phyloP scores from a whole-genome alignment of 37 sponge, comb jelly and placozoan species.

The Aplysina aerophoba region DNA sequence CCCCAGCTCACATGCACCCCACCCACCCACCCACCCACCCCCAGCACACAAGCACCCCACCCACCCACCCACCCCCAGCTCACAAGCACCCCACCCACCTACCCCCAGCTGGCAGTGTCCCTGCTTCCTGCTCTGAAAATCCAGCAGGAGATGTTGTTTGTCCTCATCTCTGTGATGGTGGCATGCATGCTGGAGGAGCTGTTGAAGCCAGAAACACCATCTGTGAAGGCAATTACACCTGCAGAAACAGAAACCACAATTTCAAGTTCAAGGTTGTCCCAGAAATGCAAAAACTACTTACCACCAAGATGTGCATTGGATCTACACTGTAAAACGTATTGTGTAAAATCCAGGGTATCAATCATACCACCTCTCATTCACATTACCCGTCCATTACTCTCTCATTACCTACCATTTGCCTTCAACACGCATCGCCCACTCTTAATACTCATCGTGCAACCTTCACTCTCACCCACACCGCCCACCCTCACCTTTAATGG shows the following conservation, averaged over 20 bases:
- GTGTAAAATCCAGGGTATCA: too few species aligned
- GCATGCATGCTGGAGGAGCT: conserved; percentile 54
- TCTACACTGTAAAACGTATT: too few species aligned
- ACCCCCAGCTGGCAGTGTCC: conserved; percentile 9
- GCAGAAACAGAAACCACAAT: background rate
- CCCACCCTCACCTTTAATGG: conserved; percentile 81
- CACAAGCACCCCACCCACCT: background rate
- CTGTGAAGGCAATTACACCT: conserved; percentile 70
- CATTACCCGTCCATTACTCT: too few species aligned
- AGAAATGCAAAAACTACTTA: too few species aligned
- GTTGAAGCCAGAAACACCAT: conserved; percentile 71
- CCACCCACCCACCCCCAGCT: too few species aligned
- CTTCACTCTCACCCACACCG: background rate
- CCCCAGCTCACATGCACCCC: too few species aligned
- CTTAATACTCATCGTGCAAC: background rate
- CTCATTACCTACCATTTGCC: too few species aligned
- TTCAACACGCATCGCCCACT: background rate
- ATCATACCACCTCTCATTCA: too few species aligned
- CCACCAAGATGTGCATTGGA: too few species aligned
- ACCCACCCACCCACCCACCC: too few species aligned
- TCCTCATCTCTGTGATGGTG: conserved; percentile 56
- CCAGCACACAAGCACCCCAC: too few species aligned
- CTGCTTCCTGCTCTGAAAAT: conserved; percentile 62
- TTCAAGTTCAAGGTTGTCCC: too few species aligned
- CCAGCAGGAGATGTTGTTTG: conserved; percentile 78